Conservation (phyloP, 2,113 vertebrate species). For the Desmodus rotundus region DNA sequence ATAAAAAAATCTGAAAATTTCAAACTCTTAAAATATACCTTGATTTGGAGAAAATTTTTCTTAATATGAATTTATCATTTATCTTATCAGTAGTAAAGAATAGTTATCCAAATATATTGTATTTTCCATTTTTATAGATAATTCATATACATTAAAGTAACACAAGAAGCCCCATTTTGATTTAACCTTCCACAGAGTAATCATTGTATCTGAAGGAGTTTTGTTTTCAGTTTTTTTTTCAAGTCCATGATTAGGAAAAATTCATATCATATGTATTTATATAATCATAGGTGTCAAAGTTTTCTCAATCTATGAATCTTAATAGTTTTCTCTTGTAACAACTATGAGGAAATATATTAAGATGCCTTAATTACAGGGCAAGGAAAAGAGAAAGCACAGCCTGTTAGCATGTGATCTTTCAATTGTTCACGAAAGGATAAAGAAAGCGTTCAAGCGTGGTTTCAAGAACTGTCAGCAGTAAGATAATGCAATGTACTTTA, state of each 20-base stretch:
- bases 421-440: conserved; percentile 83
- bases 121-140: conserved; percentile 61
- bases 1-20: background rate
- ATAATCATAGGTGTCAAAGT: conserved; percentile 79
- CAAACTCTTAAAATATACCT: background rate
- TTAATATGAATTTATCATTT: conserved; percentile 58
- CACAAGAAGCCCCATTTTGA: conserved; percentile 59
- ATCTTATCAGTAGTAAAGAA: background rate
- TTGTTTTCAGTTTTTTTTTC: conserved; percentile 72
- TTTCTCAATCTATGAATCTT: conserved; percentile 81
- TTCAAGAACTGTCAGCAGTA: conserved; percentile 82
- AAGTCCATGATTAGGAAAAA: conserved; percentile 71
- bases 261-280: conserved; percentile 76
- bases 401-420: conserved; percentile 83
- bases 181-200: conserved; percentile 52
- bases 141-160: conserved; percentile 67
- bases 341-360: conserved; percentile 76
- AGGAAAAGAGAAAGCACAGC: conserved; percentile 76
- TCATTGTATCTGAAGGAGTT: conserved; percentile 70
- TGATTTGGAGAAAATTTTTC: conserved; percentile 54
- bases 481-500: conserved; percentile 81
- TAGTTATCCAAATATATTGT: background rate
- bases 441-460: conserved; percentile 82
- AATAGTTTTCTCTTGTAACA: conserved; percentile 78
- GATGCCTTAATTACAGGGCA: conserved; percentile 82